These are phyloP conservation scores for Calameuta filiformis DNA, from an alignment of 2,888 invertebrate genomes.

Conservation along the genomic window DNA sequence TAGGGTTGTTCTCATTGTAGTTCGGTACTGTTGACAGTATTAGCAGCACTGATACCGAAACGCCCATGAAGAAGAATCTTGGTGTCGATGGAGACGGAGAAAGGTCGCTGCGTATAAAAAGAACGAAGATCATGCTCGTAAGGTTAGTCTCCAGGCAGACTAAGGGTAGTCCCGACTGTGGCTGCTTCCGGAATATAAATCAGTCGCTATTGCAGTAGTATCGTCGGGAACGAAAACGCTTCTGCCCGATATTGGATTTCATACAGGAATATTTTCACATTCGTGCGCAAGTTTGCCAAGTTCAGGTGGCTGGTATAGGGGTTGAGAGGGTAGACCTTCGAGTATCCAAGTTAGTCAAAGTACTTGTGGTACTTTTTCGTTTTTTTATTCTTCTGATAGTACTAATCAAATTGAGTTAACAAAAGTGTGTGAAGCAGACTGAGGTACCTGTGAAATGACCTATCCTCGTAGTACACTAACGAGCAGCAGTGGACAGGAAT, in stretches of 20 bases:
- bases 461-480: no score
- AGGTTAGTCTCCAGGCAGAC: background rate
- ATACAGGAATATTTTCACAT: slow-evolving; percentile 24
- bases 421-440: no score
- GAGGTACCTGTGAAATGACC: no score
- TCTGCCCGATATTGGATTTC: slow-evolving; percentile 27
- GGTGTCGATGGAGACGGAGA: background rate
- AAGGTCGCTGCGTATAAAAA: background rate
- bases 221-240: slow-evolving; percentile 25
- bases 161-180: background rate
- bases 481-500: no score
- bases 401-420: no score
- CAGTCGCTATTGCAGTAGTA: slow-evolving; percentile 30
- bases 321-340: no score
- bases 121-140: background rate
- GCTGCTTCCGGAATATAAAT: slow-evolving; percentile 29
- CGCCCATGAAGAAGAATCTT: background rate
- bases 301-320: background rate
- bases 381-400: no score
- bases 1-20: background rate
- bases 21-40: background rate
- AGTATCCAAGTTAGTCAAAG: no score
- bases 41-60: background rate
- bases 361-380: no score
- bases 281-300: slow-evolving; percentile 19